phyloP scores from a whole-genome alignment of 2,797 vertebrate genomes.

The Sorex maritimensis region DNA sequence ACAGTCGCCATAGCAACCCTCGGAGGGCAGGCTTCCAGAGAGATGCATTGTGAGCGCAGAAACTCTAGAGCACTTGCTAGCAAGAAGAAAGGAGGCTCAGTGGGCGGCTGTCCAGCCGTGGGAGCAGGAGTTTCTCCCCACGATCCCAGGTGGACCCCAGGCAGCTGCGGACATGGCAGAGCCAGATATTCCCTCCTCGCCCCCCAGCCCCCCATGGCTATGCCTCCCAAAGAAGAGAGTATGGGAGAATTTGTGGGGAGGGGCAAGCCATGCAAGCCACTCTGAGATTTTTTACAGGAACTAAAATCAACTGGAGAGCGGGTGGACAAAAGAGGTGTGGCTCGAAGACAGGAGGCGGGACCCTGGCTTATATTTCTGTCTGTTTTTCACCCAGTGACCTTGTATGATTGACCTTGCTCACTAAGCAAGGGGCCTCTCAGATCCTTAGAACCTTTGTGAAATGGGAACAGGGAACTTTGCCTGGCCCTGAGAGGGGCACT shows the following conservation, averaged over 20 bases:
- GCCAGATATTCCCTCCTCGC: background rate
- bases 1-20: conserved; percentile 92
- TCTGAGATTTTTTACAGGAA: conserved; percentile 3
- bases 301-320: background rate
- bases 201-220: background rate
- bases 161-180: background rate
- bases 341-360: background rate
- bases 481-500: too few relatives aligned
- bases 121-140: conserved; percentile 28
- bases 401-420: background rate
- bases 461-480: background rate
- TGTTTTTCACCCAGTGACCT: background rate
- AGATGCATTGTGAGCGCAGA: conserved; percentile 90
- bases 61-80: conserved; percentile 90
- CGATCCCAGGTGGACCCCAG: background rate
- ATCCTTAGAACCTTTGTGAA: background rate
- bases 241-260: background rate
- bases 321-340: background rate
- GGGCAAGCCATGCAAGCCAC: background rate
- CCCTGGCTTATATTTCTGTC: background rate
- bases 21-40: conserved; percentile 90
- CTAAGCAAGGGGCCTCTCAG: background rate
- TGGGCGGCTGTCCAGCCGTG: conserved; percentile 63
- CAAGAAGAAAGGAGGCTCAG: conserved; percentile 86
- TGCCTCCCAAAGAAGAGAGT: conserved; percentile 8